phyloP scores from a whole-genome alignment of 2,888 invertebrate genomes.

The Tridacna crocea region DNA sequence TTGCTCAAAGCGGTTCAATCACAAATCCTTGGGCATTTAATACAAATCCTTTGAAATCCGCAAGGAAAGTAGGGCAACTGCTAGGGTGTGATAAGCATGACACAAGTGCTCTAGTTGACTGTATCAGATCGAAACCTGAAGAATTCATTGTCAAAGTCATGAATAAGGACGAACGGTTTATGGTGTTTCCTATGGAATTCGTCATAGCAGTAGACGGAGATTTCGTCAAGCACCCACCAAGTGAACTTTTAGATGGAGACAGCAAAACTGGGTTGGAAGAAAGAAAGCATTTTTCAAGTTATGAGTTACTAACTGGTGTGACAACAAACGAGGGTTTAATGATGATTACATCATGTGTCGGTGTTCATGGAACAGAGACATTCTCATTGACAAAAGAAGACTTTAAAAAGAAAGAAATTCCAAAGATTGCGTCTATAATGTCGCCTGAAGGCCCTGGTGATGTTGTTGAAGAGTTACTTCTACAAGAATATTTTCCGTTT shows the following conservation, averaged over 20 bases:
- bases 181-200: constrained; percentile 81
- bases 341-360: constrained; percentile 83
- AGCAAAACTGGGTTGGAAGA: constrained; percentile 86
- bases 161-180: constrained; percentile 36
- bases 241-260: constrained; percentile 92
- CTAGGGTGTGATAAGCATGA: constrained; percentile 60
- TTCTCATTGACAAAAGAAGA: constrained; percentile 31
- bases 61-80: constrained; percentile 87
- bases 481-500: constrained; percentile 41
- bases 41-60: constrained; percentile 85
- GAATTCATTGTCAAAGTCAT: constrained; percentile 51
- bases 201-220: constrained; percentile 95
- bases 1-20: constrained; percentile 70
- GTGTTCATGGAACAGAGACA: constrained; percentile 93
- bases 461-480: constrained; percentile 10
- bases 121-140: constrained; percentile 50
- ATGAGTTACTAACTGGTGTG: constrained; percentile 95
- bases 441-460: constrained; percentile 31
- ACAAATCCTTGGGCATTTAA: constrained; percentile 64
- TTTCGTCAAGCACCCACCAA: constrained; percentile 85
- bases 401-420: constrained; percentile 28
- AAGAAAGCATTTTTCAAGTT: constrained; percentile 26
- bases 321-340: constrained; percentile 94
- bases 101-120: constrained; percentile 42
- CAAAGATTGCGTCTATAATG: constrained; percentile 30